Evolutionary conservation across 2,888 invertebrate species (phyloP), one percentile per base, ranked within the genome.

Genomic region (Leptopilina drosophilae): DNA sequence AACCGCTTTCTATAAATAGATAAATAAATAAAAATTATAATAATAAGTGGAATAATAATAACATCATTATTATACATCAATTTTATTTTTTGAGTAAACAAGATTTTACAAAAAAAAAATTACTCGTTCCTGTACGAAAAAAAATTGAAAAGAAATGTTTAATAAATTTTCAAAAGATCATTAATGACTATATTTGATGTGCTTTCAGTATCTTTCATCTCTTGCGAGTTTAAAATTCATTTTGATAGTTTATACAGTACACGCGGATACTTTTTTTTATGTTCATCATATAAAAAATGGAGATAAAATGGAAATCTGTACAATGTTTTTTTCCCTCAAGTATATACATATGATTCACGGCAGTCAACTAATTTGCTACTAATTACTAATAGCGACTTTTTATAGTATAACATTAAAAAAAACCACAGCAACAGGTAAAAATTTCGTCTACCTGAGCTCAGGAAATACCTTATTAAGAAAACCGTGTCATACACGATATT

Each of bases 301-400:
- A 69, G 56, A 53, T 73, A 33, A 56, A 56, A 73, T 73, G 53
- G 69, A 69, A 69, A 69, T 69, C 20, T 69, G 73, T 53, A 73
- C 56, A 73, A 73, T 73, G 26, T 73, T 73, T 73, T 73, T 49
- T 49, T 11, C 11, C 12, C 4, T 9, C 7, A n/a, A 26, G 33
- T 49, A 26, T 56, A 20, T 69, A 53, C 26, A 33, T 8, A 73
- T 33, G 33, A 53, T 73, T 73, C 20, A 73, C 73, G 53, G 73
- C 73, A 73, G 73, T 33, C 73, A 53, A 53, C 73, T 73, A 73
- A 73, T 73, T 73, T 73, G 73, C 73, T 73, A 73, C 73, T 73
- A 73, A 73, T 73, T 73, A 73, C 73, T 73, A 73, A 73, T 73
- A 26, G 53, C 73, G 26, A 53, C 33, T 73, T 73, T 73, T 73